These are phyloP conservation scores for Drosophila mulleri DNA, from an alignment of 2,888 invertebrate species.

Conservation along the genomic window DNA sequence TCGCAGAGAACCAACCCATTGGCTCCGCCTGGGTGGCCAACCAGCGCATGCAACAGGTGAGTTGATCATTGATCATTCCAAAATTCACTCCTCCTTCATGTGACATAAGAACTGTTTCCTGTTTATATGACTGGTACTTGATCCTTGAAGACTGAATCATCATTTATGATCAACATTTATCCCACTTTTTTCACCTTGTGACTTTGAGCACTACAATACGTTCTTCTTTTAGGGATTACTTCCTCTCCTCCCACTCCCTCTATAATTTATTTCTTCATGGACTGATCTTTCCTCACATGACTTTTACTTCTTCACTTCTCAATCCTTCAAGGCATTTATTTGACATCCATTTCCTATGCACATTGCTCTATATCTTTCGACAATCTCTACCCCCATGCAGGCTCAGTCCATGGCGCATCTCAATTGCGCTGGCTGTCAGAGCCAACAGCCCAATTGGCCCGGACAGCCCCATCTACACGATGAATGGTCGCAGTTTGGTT, in stretches of 20 bases:
- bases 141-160: too few relatives aligned
- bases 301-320: not conserved
- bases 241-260: not conserved
- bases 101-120: not conserved
- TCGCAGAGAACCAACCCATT: constrained; percentile 71
- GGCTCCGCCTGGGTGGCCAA: constrained; percentile 70
- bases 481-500: constrained; percentile 81
- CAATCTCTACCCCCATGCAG: constrained; percentile 80
- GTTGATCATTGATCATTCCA: not conserved
- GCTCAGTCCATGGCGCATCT: constrained; percentile 90
- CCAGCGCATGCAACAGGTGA: constrained; percentile 87
- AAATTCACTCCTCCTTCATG: not conserved
- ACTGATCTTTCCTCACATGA: not conserved
- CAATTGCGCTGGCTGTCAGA: constrained; percentile 87
- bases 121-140: too few relatives aligned
- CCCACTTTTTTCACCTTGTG: too few relatives aligned
- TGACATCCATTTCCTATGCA: not conserved
- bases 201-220: too few relatives aligned
- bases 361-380: not conserved
- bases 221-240: not conserved
- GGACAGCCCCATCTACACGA: constrained; percentile 56
- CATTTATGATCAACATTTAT: too few relatives aligned
- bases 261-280: not conserved
- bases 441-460: constrained; percentile 70
- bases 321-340: not conserved